Percentiles rank a stretch among this genome's conserved stretches.
Evolutionary conservation across 2,888 invertebrate species (phyloP).

Genomic region (Mylabris sibirica): DNA sequence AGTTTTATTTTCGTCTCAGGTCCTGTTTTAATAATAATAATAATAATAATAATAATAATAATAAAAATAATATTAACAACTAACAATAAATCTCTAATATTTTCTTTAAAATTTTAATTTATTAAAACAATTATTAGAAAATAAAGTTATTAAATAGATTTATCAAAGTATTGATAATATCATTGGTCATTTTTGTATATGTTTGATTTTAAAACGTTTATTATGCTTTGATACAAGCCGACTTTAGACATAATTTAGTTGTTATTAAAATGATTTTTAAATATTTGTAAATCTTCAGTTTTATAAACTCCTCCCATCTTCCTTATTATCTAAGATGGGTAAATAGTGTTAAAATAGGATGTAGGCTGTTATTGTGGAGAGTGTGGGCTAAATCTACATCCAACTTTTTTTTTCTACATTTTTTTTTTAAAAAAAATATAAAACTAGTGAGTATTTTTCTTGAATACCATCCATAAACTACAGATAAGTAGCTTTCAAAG

Average conservation of each 20-base stretch:
- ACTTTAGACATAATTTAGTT: constrained; percentile 22
- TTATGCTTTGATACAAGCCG: constrained; percentile 28
- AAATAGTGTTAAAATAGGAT: constrained; percentile 36
- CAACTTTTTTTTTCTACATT: not conserved
- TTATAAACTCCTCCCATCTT: constrained; percentile 2
- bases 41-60: constrained; percentile 5
- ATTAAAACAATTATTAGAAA: too few species aligned
- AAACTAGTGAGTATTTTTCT: not conserved
- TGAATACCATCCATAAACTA: not conserved
- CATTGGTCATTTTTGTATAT: not conserved
- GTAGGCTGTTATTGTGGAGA: constrained; percentile 26
- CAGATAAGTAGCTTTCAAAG: constrained; percentile 4
- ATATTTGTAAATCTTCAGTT: not conserved
- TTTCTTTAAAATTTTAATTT: not conserved
- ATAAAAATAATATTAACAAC: constrained; percentile 1
- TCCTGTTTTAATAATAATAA: not conserved
- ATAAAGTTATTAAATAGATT: not conserved
- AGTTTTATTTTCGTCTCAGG: constrained; percentile 13
- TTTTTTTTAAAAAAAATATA: not conserved
- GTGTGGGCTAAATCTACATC: constrained; percentile 19
- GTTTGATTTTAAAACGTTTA: too few species aligned
- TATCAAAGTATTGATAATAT: not conserved
- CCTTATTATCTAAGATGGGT: constrained; percentile 38
- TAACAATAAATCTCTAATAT: not conserved
- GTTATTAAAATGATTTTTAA: not conserved